phyloP scores from a whole-genome alignment of 2,888 invertebrate genomes.

The Rhyacophila evoluta region DNA sequence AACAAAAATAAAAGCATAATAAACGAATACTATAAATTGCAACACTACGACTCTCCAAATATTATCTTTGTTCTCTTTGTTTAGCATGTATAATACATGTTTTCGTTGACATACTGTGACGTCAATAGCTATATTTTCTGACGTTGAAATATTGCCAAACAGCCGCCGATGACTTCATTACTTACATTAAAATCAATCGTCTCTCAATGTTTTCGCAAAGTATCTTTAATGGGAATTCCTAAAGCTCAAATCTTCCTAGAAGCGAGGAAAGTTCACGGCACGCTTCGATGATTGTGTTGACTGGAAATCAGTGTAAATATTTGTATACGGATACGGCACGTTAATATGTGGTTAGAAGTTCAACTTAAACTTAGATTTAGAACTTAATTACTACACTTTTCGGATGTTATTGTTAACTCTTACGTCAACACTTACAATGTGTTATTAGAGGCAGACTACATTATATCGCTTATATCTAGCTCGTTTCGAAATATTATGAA shows the following conservation, averaged over 20 bases:
- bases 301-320: not conserved
- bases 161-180: not conserved
- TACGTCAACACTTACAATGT: not conserved
- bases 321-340: slow-evolving; percentile 3
- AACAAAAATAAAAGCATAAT: no score
- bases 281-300: slow-evolving; percentile 1
- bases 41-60: no score
- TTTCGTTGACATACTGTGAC: no score
- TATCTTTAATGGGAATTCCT: not conserved
- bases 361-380: slow-evolving; percentile 13
- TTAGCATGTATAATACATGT: no score
- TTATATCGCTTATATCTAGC: not conserved
- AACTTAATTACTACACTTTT: not conserved
- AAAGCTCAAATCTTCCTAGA: not conserved
- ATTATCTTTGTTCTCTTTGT: no score
- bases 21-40: no score
- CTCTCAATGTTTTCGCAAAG: not conserved
- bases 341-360: not conserved
- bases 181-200: not conserved
- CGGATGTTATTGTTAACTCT: not conserved
- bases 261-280: not conserved
- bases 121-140: not conserved
- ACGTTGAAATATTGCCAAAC: not conserved
- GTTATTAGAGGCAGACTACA: not conserved
- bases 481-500: no score